Base-by-base conservation (phyloP, 2,888 invertebrate species). In the Cheiracanthium punctorium region DNA sequence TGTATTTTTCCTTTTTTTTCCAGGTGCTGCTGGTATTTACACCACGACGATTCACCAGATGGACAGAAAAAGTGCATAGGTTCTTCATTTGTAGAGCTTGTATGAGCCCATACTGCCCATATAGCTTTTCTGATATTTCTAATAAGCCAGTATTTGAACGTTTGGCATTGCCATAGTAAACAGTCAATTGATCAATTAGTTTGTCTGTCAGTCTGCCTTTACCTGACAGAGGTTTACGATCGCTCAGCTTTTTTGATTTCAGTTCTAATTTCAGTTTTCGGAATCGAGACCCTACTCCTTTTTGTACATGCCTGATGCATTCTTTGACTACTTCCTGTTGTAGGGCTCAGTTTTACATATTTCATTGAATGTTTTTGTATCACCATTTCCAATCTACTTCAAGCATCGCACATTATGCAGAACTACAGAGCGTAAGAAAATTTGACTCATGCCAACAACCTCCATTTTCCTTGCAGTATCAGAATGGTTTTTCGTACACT, bases 381-480 rank as follows among this genome's bases (percentile, higher is more conserved):
- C 76, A 0, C 76, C 76, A 29, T 76, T 67, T 17, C 76, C 76
- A n/a, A 79, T 79, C 20, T n/a, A n/a, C n/a, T n/a, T n/a, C n/a
- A n/a, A n/a, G n/a, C n/a, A n/a, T n/a, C n/a, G n/a, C n/a, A n/a
- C 69, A 79, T 14, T 32, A 17, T 0, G 20, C 52, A 70, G 33
- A 79, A 8, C 12, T 5, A 24, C 12, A 0, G 70, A 70, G 0
- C 70, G 20, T n/a, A 0, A 0, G 0, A 43, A 67, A 76, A n/a
- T 43, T 76, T 65, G n/a, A 28, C 24, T 67, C 52, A 24, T 70
- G 8, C 70, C 70, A 12, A 48, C 64, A 1, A 71, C 79, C 71
- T 80, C 64, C 79, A n/a, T n/a, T n/a, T n/a, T n/a, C n/a, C n/a
- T n/a, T n/a, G n/a, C n/a, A n/a, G n/a, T n/a, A n/a, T n/a, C n/a